Base-by-base conservation (phyloP, 2,113 vertebrate genomes). In the Corydoras sp. region DNA sequence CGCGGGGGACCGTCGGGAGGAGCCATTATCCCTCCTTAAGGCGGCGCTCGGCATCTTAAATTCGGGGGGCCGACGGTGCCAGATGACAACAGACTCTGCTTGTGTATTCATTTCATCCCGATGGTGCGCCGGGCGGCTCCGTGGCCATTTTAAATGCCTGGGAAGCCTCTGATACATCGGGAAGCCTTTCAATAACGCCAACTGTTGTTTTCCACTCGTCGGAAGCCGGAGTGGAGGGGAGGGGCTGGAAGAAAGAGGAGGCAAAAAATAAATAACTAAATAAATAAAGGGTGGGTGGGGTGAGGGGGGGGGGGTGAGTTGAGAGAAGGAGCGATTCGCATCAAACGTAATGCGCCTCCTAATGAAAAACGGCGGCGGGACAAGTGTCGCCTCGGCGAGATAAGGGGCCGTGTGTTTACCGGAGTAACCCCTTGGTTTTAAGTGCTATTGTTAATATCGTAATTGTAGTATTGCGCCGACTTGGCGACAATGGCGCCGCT, bases 1-100 rank as follows among this genome's bases (percentile, higher is more conserved):
- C 92, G 92, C 90, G 88, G 85, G 86, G 79, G 79, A 89, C 88
- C 80, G 74, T 89, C n/a, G 89, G 86, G 86, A 55, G 89, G 32
- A 88, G 76, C 89, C 86, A 88, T 90, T 89, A 91, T 91, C 89
- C 87, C 91, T 88, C 90, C 66, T 91, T 89, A 78, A 72, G 84
- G 81, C 82, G 76, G 62, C 79, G 60, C 70, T 83, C 82, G 71
- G 75, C 86, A 82, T 87, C 82, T 83, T 86, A 88, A 79, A 69
- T 74, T 62, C 62, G n/a, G n/a, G n/a, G n/a, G 58, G 50, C 43
- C 69, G 31, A 48, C 65, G 48, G 9, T 58, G 68, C 74, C 67
- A 79, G 66, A 76, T 54, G 64, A 84, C 63, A 75, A 72, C 74
- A 73, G 72, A 15, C 62, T 75, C 67, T 76, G 75, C 73, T 76